phyloP scores from a whole-genome alignment of 2,797 vertebrate genomes.

The Hoplostethus atlanticus region DNA sequence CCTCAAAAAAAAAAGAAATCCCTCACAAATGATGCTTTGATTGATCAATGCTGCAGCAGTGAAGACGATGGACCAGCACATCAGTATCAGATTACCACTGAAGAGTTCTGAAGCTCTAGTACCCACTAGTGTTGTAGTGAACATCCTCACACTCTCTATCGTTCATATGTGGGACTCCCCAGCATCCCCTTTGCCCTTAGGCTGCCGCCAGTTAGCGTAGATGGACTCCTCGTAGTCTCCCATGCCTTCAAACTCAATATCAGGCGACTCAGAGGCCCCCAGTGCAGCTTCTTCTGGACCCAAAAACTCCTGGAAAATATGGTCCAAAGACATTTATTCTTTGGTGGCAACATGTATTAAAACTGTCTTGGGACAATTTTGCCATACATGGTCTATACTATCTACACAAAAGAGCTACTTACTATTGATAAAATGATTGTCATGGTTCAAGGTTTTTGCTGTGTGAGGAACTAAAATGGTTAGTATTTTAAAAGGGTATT shows the following conservation, averaged over 20 bases:
- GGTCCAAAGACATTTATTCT: background rate
- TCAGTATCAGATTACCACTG: background rate
- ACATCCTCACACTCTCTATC: background rate
- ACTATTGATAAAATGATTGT: background rate
- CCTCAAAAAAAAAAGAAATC: too few relatives aligned
- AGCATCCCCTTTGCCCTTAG: slow-evolving; percentile 66
- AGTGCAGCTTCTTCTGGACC: slow-evolving; percentile 47
- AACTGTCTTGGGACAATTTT: background rate
- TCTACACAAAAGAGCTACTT: background rate
- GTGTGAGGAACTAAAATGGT: too few relatives aligned
- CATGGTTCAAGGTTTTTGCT: background rate
- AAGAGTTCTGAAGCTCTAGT: background rate
- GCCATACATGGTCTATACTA: background rate
- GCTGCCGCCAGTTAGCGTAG: slow-evolving; percentile 85
- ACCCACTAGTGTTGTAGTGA: background rate
- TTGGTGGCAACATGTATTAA: background rate
- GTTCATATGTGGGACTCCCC: slow-evolving; percentile 42
- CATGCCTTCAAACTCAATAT: slow-evolving; percentile 87
- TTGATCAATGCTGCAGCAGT: too few relatives aligned
- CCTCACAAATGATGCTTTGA: too few relatives aligned
- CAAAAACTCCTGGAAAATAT: slow-evolving; percentile 55
- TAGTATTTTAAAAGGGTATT: too few relatives aligned
- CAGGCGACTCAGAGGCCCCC: slow-evolving; percentile 64
- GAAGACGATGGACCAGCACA: too few relatives aligned
- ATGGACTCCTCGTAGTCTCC: slow-evolving; percentile 92